These are phyloP conservation scores for Acyrthosiphon pisum DNA, from an alignment of 1,140 invertebrate species.

Conservation along the genomic window DNA sequence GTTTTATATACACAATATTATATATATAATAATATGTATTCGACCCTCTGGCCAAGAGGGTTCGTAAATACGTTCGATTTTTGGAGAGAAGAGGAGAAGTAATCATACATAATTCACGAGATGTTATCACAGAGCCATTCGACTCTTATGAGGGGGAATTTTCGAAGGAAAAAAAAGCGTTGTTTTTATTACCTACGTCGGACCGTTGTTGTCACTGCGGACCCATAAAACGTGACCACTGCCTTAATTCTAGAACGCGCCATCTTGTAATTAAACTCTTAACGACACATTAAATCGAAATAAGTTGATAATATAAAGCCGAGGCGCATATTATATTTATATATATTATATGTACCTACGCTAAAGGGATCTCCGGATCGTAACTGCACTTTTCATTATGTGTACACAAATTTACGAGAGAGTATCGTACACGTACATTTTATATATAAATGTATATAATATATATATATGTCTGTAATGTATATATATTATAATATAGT, in stretches of 20 bases:
- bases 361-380: background rate
- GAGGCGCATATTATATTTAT: slow-evolving; percentile 12
- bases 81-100: background rate
- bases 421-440: background rate
- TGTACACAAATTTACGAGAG: slow-evolving; percentile 13
- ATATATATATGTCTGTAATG: no score
- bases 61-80: background rate
- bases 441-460: no score
- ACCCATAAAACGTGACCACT: slow-evolving; percentile 11
- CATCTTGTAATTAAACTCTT: slow-evolving; percentile 52
- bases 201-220: background rate
- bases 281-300: slow-evolving; percentile 45
- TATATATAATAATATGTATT: background rate
- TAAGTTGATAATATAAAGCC: background rate
- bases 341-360: background rate
- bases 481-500: background rate
- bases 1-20: background rate
- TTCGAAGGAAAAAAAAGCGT: background rate
- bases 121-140: slow-evolving; percentile 11
- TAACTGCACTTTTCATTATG: slow-evolving; percentile 20
- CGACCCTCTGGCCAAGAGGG: background rate
- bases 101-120: slow-evolving; percentile 27
- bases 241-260: slow-evolving; percentile 18
- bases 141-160: background rate
- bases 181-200: background rate